A percentile compares a stretch with the other conserved stretches of the same genome.
phyloP scores from a whole-genome alignment of 2,888 invertebrate species.

The Netelia inedita region DNA sequence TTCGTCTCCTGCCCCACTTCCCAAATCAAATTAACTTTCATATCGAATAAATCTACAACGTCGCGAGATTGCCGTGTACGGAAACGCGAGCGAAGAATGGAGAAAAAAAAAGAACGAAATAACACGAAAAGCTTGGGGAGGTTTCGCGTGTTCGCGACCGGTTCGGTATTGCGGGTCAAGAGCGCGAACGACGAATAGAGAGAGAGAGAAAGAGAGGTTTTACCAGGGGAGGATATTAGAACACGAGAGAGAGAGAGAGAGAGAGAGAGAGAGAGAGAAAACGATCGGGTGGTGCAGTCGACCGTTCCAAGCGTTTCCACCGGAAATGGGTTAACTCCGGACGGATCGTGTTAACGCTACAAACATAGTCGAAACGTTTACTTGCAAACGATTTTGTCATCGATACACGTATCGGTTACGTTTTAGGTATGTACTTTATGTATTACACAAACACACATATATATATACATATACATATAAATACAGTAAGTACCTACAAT shows the following conservation, averaged over 20 bases:
- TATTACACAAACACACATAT: neutral
- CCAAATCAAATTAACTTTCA: too few species aligned
- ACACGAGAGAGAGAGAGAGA: neutral
- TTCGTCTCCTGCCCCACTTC: too few species aligned
- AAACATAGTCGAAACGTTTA: neutral
- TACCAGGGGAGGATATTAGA: constrained; percentile 1
- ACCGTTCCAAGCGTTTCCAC: constrained; percentile 6
- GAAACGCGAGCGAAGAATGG: neutral
- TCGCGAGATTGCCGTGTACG: too few species aligned
- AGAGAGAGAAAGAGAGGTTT: neutral
- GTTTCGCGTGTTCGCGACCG: neutral
- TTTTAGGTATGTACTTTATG: neutral
- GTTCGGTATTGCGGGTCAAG: neutral
- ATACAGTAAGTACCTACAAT: too few species aligned
- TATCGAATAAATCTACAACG: too few species aligned
- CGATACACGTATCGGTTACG: neutral
- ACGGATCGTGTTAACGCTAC: constrained; percentile 8
- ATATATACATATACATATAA: too few species aligned
- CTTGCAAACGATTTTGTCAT: constrained; percentile 1
- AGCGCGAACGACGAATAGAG: neutral
- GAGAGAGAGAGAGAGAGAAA: neutral
- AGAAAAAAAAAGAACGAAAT: neutral
- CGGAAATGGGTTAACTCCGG: constrained; percentile 45
- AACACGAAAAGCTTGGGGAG: neutral
- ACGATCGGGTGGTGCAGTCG: neutral